Percentiles rank a stretch among this genome's conserved stretches.
These are phyloP conservation scores for Sebastolobus altivelis DNA, from an alignment of 2,797 vertebrate species.

Conservation along the genomic window DNA sequence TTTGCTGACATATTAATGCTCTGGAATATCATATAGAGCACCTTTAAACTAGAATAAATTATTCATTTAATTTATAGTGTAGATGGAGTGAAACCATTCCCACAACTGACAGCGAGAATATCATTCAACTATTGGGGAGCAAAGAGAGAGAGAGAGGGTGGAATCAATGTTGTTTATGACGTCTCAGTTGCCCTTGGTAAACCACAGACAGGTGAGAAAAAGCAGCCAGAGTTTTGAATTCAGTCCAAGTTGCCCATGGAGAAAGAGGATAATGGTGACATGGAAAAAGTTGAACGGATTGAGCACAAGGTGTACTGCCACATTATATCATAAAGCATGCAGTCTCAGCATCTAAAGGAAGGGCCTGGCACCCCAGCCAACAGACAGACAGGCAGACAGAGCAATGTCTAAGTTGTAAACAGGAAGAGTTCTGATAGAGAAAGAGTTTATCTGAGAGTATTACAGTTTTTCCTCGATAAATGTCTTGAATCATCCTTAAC, in stretches of 20 bases:
- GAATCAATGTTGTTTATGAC: constrained; percentile 9
- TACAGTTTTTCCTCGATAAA: no score
- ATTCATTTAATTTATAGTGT: neutral
- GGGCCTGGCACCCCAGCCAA: neutral
- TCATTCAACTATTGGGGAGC: neutral
- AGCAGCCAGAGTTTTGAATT: constrained; percentile 26
- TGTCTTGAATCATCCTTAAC: no score
- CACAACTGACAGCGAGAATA: neutral
- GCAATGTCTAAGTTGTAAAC: neutral
- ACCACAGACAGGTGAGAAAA: constrained; percentile 12
- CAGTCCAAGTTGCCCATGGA: constrained; percentile 9
- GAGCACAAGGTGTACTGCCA: neutral
- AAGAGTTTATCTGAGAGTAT: no score
- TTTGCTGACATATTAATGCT: no score
- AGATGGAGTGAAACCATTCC: neutral
- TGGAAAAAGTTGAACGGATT: neutral
- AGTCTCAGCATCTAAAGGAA: neutral
- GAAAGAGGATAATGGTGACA: constrained; percentile 3
- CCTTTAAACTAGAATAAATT: neutral
- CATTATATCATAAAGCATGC: constrained; percentile 4
- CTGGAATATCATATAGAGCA: no score
- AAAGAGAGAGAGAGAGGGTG: neutral
- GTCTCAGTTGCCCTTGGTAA: constrained; percentile 30
- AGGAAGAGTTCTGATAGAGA: no score
- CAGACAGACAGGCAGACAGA: no score